Evolutionary conservation across 2,113 vertebrate species (phyloP).

Genomic region (Guaruba guarouba): DNA sequence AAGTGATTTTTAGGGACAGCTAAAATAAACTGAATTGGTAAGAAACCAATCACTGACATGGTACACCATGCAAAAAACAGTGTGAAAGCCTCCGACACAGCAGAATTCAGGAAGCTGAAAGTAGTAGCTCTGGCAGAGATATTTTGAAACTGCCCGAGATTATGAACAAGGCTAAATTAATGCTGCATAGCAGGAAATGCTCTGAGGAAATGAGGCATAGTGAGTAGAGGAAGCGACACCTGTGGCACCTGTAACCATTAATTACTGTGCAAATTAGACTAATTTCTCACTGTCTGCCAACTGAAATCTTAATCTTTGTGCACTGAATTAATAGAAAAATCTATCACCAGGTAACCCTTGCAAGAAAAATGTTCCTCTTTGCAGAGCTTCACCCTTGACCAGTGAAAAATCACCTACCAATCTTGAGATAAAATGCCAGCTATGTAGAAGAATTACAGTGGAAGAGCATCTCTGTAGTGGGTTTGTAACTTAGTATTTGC

Average conservation of each 20-base stretch:
- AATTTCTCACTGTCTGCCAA: background rate
- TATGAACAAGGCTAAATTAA: background rate
- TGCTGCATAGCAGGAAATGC: background rate
- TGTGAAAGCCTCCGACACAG: background rate
- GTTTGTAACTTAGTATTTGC: background rate
- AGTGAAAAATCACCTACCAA: rapidly evolving
- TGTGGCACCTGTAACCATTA: background rate
- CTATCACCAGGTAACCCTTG: background rate
- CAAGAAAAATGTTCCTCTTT: background rate
- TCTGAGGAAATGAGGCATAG: background rate
- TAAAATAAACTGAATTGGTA: background rate
- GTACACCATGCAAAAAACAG: background rate
- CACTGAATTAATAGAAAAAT: background rate
- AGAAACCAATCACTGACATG: background rate
- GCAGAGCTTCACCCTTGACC: background rate
- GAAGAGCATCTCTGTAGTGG: background rate
- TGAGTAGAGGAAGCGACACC: background rate
- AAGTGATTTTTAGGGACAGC: background rate
- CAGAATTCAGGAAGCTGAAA: background rate
- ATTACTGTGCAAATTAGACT: background rate
- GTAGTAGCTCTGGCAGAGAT: background rate
- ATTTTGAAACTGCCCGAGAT: rapidly evolving
- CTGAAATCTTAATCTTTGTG: background rate
- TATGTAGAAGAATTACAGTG: background rate
- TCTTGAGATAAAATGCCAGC: background rate